Percentiles rank a stretch among this genome's conserved stretches.
Evolutionary conservation across 23 tunicate species (phyloP).

Genomic region (Halocynthia aurantium): DNA sequence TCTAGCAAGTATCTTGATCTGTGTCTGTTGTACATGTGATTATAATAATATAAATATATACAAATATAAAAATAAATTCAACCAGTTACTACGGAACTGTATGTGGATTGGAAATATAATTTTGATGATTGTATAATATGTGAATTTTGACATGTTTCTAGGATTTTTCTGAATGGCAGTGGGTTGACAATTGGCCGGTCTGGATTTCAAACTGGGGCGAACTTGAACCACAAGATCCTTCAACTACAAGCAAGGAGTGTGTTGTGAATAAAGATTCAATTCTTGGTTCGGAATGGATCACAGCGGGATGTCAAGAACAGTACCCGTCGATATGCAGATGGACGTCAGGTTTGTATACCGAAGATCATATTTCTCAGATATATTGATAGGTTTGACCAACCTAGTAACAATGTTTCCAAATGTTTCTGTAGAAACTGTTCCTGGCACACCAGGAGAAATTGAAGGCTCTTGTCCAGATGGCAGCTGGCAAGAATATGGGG

Average conservation of each 20-base stretch:
- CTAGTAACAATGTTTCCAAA: not conserved
- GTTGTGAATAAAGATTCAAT: conserved; percentile 54
- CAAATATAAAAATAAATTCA: not conserved
- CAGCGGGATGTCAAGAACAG: conserved; percentile 41
- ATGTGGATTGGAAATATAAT: too few species aligned
- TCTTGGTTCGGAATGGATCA: conserved; percentile 73
- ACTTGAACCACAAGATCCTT: conserved; percentile 46
- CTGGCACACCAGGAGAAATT: conserved; percentile 60
- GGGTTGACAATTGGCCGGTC: conserved; percentile 95
- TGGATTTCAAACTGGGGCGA: conserved; percentile 95
- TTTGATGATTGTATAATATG: too few species aligned
- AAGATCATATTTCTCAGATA: not conserved
- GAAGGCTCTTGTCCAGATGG: conserved; percentile 63
- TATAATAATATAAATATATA: not conserved
- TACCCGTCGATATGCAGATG: conserved; percentile 71
- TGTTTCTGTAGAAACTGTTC: conserved; percentile 35
- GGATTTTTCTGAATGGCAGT: conserved; percentile 56
- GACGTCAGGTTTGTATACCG: conserved; percentile 37
- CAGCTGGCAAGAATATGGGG: conserved; percentile 70
- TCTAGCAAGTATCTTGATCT: too few species aligned
- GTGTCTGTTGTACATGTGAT: too few species aligned
- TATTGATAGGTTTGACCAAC: not conserved
- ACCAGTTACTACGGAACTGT: not conserved
- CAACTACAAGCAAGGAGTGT: conserved; percentile 34
- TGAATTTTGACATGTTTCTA: conserved; percentile 1